Conservation (phyloP, 1,140 invertebrate genomes). For the Augochlora pura region DNA sequence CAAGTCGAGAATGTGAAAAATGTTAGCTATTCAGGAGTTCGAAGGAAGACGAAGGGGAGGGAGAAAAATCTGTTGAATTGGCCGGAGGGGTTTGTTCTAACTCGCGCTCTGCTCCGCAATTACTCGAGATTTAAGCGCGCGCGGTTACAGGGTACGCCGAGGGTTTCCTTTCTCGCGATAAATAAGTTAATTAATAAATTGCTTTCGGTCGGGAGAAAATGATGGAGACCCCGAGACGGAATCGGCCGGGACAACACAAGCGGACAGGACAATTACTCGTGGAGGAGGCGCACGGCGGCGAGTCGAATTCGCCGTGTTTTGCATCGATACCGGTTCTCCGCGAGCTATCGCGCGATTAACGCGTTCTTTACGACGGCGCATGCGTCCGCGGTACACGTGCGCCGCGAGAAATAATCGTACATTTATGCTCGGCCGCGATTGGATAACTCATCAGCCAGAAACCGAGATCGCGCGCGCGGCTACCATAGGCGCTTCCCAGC, state of each 20-base stretch:
- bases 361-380: constrained; percentile 29
- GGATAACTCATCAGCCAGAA: constrained; percentile 64
- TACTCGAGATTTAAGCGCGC: background rate
- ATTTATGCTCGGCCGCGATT: constrained; percentile 61
- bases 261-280: constrained; percentile 8
- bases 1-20: too few relatives aligned
- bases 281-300: background rate
- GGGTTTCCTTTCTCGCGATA: too few relatives aligned
- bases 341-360: constrained; percentile 3
- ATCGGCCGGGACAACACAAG: background rate
- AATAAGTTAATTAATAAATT: too few relatives aligned
- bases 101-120: background rate
- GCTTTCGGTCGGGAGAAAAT: background rate
- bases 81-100: too few relatives aligned
- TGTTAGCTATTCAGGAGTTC: too few relatives aligned
- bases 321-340: constrained; percentile 22
- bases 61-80: too few relatives aligned
- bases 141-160: too few relatives aligned
- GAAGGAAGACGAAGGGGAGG: too few relatives aligned
- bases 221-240: background rate
- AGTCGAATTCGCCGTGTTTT: constrained; percentile 28
- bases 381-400: constrained; percentile 34
- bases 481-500: constrained; percentile 48
- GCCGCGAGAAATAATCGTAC: constrained; percentile 52
- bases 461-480: constrained; percentile 41